Percentiles rank a stretch among this genome's conserved stretches.
Conservation (phyloP, 2,888 invertebrate genomes). For the Pseudoips prasinana region DNA sequence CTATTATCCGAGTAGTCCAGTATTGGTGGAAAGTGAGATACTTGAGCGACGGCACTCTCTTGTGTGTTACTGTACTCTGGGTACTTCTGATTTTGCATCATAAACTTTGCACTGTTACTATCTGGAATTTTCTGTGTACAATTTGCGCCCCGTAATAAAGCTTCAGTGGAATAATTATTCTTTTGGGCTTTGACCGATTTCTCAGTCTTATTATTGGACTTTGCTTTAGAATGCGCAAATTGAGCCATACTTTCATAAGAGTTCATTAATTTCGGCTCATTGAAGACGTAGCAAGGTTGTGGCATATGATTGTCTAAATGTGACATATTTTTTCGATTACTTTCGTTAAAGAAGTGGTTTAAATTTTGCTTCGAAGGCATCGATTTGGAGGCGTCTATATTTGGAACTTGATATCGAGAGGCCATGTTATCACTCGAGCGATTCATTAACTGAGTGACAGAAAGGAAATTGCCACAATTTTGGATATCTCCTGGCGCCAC, state of each 20-base stretch:
- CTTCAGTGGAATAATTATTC: conserved; percentile 73
- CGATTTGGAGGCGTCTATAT: conserved; percentile 51
- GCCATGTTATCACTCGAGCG: conserved; percentile 63
- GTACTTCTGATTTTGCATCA: conserved; percentile 62
- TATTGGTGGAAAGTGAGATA: conserved; percentile 73
- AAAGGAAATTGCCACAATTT: conserved; percentile 71
- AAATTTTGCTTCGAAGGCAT: conserved; percentile 53
- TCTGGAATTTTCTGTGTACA: conserved; percentile 65
- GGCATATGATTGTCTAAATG: conserved; percentile 57
- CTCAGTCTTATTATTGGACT: conserved; percentile 56
- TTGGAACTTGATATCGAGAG: conserved; percentile 56
- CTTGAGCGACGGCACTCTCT: conserved; percentile 70
- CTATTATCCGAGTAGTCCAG: conserved; percentile 70
- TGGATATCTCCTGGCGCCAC: conserved; percentile 53
- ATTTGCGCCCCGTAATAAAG: conserved; percentile 64
- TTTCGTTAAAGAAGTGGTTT: conserved; percentile 51
- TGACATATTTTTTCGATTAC: conserved; percentile 52
- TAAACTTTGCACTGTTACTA: conserved; percentile 52
- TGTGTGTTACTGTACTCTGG: conserved; percentile 59
- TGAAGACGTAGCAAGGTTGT: conserved; percentile 64
- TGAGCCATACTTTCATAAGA: conserved; percentile 58
- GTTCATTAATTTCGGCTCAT: conserved; percentile 58
- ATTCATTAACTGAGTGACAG: conserved; percentile 76
- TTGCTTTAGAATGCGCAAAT: conserved; percentile 56
- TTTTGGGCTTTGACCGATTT: conserved; percentile 64